phyloP scores from a whole-genome alignment of 2,888 invertebrate genomes.

The Oscheius onirici region DNA sequence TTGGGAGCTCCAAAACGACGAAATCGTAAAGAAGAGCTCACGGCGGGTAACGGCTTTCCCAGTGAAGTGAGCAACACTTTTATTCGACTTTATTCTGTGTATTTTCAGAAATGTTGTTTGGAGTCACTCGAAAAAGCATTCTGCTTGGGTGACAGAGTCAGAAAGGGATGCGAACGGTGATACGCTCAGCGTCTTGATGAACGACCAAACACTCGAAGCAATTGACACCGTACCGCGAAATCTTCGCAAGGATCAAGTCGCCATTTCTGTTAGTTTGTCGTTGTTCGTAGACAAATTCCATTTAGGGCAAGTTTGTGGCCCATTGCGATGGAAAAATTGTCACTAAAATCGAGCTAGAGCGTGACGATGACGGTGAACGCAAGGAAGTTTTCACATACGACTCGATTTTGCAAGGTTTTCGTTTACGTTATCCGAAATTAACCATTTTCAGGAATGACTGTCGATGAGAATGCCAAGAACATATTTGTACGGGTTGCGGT shows the following conservation, averaged over 20 bases:
- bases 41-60: conserved; percentile 29
- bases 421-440: background rate
- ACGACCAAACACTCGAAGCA: conserved; percentile 21
- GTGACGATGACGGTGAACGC: conserved; percentile 2
- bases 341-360: background rate
- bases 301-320: conserved; percentile 23
- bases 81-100: too few species aligned
- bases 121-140: conserved; percentile 13
- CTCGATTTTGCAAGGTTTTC: background rate
- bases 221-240: conserved; percentile 23
- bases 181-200: conserved; percentile 17
- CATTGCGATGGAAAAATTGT: conserved; percentile 24
- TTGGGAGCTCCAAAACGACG: conserved; percentile 15
- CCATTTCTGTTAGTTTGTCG: conserved; percentile 12
- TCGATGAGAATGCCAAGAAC: conserved; percentile 25
- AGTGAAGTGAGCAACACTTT: conserved; percentile 1
- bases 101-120: conserved; percentile 26
- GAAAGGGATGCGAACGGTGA: background rate
- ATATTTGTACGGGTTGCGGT: conserved; percentile 35
- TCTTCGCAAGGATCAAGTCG: conserved; percentile 28
- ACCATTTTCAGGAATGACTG: background rate
- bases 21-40: background rate
- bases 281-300: background rate
- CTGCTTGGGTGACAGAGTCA: conserved; percentile 20
- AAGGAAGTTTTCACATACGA: conserved; percentile 16